A percentile compares a stretch with the other conserved stretches of the same genome.
Evolutionary conservation across 2,113 vertebrate species (phyloP).

Genomic region (Thinocorus orbignyianus): DNA sequence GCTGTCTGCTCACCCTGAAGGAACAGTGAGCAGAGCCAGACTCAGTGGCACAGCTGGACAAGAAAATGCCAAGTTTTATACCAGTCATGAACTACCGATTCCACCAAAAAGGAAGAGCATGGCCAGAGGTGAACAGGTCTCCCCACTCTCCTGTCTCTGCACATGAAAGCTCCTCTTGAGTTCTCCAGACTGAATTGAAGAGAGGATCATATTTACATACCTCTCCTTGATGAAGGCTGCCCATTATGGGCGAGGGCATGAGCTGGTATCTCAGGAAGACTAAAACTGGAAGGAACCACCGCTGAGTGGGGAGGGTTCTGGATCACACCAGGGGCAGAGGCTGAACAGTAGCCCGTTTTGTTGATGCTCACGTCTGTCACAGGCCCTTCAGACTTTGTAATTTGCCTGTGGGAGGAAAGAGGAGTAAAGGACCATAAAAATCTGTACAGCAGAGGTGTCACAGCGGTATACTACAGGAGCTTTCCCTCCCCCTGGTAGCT

Average conservation of each 20-base stretch:
- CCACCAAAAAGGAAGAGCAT: neutral
- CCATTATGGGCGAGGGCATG: neutral
- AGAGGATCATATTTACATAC: neutral
- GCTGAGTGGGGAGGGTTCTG: neutral
- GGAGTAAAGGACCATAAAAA: neutral
- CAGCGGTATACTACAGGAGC: neutral
- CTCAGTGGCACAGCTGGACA: neutral
- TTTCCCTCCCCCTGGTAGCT: conserved; percentile 35
- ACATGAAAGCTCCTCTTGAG: neutral
- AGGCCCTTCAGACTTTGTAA: neutral
- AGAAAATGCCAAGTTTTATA: neutral
- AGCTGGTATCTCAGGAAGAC: neutral
- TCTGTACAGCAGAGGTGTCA: neutral
- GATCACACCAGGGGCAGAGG: fast-evolving
- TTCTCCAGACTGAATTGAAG: neutral
- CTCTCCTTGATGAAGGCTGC: neutral
- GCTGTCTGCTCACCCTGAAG: neutral
- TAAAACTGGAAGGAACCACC: neutral
- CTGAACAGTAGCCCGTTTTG: neutral
- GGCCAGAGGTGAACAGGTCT: neutral
- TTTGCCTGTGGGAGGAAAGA: conserved; percentile 11
- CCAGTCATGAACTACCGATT: neutral
- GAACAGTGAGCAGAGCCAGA: neutral
- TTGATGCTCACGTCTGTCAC: neutral
- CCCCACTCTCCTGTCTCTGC: neutral